Evolutionary conservation across 2,113 vertebrate genomes (phyloP), one percentile per base, ranked within the genome.

Genomic region (Eidolon helvum): DNA sequence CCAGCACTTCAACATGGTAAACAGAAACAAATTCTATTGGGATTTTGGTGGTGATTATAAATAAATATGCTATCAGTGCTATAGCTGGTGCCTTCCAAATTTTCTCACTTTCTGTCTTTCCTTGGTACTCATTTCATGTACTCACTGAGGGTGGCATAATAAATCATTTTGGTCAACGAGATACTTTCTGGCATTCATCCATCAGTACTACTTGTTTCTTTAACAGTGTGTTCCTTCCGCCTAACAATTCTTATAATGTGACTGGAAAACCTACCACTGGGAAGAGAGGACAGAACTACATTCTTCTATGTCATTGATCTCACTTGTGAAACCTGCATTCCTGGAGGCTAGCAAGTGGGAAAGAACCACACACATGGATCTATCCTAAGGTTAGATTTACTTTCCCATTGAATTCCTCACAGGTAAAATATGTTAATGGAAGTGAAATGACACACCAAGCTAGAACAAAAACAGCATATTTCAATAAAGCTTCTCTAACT

Each of bases 31-130:
- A 50, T 75, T 78, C 59, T 59, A 50, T 9, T 33, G 95, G 63
- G n/a, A 65, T 93, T 89, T 83, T 80, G n/a, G 40, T 55, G 5
- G 22, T 75, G 87, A 95, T 88, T 91, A 45, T 83, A 82, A 89
- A 79, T 84, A 79, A 84, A 59, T n/a, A 38, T 40, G 7, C 26
- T 88, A 14, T 84, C 63, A 87, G 18, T 26, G 35, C 10, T 18
- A 33, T 77, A 43, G 9, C 10, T 33, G 15, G 15, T 55, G 5
- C 14, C 40, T 72, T 43, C 16, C 55, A 71, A 33, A 4, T 79
- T 61, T 72, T 63, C 75, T 87, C 26, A 30, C 40, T 91, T 35
- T 77, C 57, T 90, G 1, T 77, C 26, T 53, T 93, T 93, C 59
- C 26, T 71, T 69, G 4, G 19, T 9, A 91, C 40, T 82, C 1